Evolutionary conservation across 1,140 invertebrate genomes (phyloP).

Genomic region (Ostrea denselamellosa): DNA sequence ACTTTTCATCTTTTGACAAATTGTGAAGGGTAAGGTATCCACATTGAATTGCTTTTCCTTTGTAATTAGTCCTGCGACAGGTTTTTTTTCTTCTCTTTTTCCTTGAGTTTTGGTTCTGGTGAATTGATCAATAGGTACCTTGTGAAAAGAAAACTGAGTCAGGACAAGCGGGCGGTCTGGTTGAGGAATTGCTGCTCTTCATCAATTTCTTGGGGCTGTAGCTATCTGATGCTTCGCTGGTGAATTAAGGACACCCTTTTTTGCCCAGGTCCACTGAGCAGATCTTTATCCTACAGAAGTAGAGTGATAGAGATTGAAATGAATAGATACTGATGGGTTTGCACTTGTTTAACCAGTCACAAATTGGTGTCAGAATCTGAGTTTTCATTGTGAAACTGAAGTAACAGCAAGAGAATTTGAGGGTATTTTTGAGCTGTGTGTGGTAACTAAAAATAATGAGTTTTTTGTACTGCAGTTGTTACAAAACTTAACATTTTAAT

Average conservation of each 20-base stretch:
- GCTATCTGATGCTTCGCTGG: constrained; percentile 23
- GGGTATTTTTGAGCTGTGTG: not conserved
- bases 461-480: constrained; percentile 28
- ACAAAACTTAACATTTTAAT: constrained; percentile 11
- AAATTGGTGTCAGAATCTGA: not conserved
- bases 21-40: constrained; percentile 14
- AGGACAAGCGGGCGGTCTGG: not conserved
- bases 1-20: constrained; percentile 27
- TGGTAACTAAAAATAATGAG: not conserved
- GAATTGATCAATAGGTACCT: constrained; percentile 6
- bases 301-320: constrained; percentile 34
- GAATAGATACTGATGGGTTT: constrained; percentile 22
- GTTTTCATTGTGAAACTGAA: constrained; percentile 2
- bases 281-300: constrained; percentile 16
- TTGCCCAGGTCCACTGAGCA: not conserved
- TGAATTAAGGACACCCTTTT: constrained; percentile 23
- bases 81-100: constrained; percentile 1
- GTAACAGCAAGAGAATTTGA: not conserved
- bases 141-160: not conserved
- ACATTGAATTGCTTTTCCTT: constrained; percentile 10
- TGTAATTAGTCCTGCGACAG: constrained; percentile 10
- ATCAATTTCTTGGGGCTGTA: constrained; percentile 29
- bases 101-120: constrained; percentile 18
- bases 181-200: not conserved
- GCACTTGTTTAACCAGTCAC: constrained; percentile 15